Percentiles rank a stretch among this genome's conserved stretches.
phyloP scores from a whole-genome alignment of 2,888 invertebrate genomes.

The Aethes cnicana region DNA sequence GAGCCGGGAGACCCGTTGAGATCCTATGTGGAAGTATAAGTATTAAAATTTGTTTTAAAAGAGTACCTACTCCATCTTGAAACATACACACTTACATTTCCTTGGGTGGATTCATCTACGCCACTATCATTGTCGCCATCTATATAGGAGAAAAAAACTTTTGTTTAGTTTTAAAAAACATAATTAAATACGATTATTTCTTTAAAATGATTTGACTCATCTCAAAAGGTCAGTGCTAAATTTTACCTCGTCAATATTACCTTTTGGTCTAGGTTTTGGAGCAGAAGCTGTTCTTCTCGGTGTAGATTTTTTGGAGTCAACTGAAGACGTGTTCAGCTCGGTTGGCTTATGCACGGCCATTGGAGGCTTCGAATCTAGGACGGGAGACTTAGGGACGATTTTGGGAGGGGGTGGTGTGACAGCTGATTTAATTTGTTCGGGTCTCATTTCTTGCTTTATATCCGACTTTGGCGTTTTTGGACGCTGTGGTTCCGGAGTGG shows the following conservation, averaged over 20 bases:
- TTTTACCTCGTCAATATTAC: slow-evolving; percentile 46
- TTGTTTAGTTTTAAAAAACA: slow-evolving; percentile 15
- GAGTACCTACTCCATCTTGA: too few relatives aligned
- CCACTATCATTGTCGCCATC: slow-evolving; percentile 93
- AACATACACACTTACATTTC: slow-evolving; percentile 85
- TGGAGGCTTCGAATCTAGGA: slow-evolving; percentile 55
- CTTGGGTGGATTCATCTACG: slow-evolving; percentile 90
- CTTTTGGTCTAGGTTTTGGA: slow-evolving; percentile 71
- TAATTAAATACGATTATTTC: neutral
- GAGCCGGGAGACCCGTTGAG: slow-evolving; percentile 88
- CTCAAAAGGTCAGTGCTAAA: slow-evolving; percentile 40
- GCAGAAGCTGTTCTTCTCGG: slow-evolving; percentile 71
- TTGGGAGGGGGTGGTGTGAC: slow-evolving; percentile 53
- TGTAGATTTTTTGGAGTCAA: slow-evolving; percentile 65
- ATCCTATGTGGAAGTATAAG: slow-evolving; percentile 57
- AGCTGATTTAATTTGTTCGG: slow-evolving; percentile 41
- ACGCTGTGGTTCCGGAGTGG: slow-evolving; percentile 60
- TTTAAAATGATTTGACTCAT: slow-evolving; percentile 55
- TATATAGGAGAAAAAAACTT: slow-evolving; percentile 63
- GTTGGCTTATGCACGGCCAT: slow-evolving; percentile 60
- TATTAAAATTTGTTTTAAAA: too few relatives aligned
- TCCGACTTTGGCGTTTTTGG: slow-evolving; percentile 70
- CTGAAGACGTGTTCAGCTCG: slow-evolving; percentile 59
- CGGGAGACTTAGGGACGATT: slow-evolving; percentile 57
- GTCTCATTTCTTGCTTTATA: slow-evolving; percentile 48